Percentiles rank a stretch among this genome's conserved stretches.
Conservation (phyloP, 2,113 vertebrate genomes). For the Chionomys nivalis region DNA sequence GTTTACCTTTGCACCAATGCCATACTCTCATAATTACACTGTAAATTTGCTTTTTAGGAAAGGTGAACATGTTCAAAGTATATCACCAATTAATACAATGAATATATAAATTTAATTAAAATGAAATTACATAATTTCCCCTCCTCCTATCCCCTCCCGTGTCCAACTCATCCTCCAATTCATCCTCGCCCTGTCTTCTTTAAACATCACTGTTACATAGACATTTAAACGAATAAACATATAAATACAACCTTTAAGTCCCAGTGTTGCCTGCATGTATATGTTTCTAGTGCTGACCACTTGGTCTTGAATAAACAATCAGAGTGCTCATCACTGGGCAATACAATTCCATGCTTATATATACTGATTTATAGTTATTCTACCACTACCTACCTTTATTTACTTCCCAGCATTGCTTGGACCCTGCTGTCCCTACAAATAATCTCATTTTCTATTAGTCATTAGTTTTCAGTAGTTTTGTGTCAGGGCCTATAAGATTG, state of each 20-base stretch:
- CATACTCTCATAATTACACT: neutral
- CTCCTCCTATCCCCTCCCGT: neutral
- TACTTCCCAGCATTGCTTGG: neutral
- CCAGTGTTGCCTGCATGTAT: neutral
- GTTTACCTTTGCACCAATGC: neutral
- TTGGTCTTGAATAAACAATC: neutral
- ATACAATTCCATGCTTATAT: neutral
- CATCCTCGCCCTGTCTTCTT: neutral
- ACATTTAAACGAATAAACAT: neutral
- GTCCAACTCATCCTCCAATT: neutral
- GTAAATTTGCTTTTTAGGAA: neutral
- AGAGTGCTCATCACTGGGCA: neutral
- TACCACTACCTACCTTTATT: neutral
- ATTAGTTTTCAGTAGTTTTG: neutral
- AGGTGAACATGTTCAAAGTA: neutral
- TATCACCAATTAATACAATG: neutral
- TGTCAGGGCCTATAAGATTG: neutral
- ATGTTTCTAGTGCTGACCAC: neutral
- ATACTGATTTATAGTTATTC: neutral
- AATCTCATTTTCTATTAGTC: neutral
- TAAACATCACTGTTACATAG: neutral
- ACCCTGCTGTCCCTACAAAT: neutral
- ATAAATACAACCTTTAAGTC: neutral
- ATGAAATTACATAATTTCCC: neutral
- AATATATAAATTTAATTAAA: neutral